phyloP scores from a whole-genome alignment of 2,888 invertebrate species.

The Nephrotoma flavescens region DNA sequence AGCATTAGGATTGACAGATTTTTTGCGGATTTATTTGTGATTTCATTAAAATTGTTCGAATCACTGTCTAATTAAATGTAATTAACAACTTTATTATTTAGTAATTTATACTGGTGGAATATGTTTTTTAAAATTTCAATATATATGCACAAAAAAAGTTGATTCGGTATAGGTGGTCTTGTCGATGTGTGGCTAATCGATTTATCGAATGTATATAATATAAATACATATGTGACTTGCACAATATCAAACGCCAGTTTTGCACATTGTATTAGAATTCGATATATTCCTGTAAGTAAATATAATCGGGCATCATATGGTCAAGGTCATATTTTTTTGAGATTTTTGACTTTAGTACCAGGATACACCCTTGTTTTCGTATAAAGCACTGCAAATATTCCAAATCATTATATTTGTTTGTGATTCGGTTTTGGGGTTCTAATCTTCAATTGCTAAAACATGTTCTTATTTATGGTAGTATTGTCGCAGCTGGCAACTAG shows the following conservation, averaged over 20 bases:
- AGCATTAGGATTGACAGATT: neutral
- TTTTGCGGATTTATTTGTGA: neutral
- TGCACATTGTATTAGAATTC: neutral
- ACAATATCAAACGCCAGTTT: neutral
- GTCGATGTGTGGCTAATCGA: neutral
- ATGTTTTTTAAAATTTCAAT: neutral
- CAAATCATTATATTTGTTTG: too few relatives aligned
- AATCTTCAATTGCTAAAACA: too few relatives aligned
- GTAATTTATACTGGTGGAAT: neutral
- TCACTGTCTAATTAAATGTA: neutral
- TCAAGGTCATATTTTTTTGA: too few relatives aligned
- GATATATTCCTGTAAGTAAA: too few relatives aligned
- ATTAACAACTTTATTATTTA: neutral
- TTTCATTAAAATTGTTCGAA: neutral
- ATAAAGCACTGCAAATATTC: too few relatives aligned
- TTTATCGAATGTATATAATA: neutral
- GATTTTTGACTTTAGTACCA: too few relatives aligned
- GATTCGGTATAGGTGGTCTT: neutral
- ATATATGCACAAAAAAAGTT: neutral
- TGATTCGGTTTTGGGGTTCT: too few relatives aligned
- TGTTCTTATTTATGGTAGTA: too few relatives aligned
- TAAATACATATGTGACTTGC: neutral
- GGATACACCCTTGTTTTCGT: too few relatives aligned
- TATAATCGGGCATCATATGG: too few relatives aligned
- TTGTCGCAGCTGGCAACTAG: too few relatives aligned